Evolutionary conservation across 2,888 invertebrate species (phyloP).

Genomic region (Dyspetes luteomarginatus): DNA sequence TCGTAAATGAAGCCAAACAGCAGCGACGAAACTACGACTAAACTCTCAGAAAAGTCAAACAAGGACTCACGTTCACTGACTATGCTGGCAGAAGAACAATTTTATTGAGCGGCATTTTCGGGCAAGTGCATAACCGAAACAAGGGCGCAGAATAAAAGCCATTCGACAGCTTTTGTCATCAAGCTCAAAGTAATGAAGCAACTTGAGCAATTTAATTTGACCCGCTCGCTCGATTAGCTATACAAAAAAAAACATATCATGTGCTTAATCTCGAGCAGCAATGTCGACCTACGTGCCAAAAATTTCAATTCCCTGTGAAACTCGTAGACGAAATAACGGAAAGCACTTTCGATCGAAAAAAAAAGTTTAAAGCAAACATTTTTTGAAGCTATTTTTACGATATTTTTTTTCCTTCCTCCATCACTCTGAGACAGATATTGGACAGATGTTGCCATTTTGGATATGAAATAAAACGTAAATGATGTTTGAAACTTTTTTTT

Average conservation of each 20-base stretch:
- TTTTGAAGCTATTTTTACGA: slow-evolving; percentile 3
- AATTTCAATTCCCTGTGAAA: neutral
- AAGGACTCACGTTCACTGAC: slow-evolving; percentile 15
- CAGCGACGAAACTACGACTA: slow-evolving; percentile 16
- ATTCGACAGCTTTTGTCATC: slow-evolving; percentile 29
- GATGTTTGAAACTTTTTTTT: slow-evolving; percentile 12
- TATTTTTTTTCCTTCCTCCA: slow-evolving; percentile 8
- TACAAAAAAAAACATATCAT: neutral
- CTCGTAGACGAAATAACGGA: slow-evolving; percentile 1
- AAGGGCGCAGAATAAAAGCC: slow-evolving; percentile 25
- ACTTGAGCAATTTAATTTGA: slow-evolving; percentile 42
- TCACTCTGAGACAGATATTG: slow-evolving; percentile 11
- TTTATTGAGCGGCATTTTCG: slow-evolving; percentile 43
- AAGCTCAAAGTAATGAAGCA: slow-evolving; percentile 48
- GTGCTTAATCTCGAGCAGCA: neutral
- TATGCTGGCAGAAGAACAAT: slow-evolving; percentile 8
- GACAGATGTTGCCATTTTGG: slow-evolving; percentile 43
- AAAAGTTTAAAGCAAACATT: slow-evolving; percentile 11
- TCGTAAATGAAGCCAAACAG: slow-evolving; percentile 35
- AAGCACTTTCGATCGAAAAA: neutral
- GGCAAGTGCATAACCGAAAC: slow-evolving; percentile 24
- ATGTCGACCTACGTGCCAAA: neutral
- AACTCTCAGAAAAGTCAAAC: slow-evolving; percentile 2
- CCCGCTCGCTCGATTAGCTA: neutral
- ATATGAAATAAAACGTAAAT: slow-evolving; percentile 22